Evolutionary conservation across 2,888 invertebrate genomes (phyloP).

Genomic region (Plebejus melissa): DNA sequence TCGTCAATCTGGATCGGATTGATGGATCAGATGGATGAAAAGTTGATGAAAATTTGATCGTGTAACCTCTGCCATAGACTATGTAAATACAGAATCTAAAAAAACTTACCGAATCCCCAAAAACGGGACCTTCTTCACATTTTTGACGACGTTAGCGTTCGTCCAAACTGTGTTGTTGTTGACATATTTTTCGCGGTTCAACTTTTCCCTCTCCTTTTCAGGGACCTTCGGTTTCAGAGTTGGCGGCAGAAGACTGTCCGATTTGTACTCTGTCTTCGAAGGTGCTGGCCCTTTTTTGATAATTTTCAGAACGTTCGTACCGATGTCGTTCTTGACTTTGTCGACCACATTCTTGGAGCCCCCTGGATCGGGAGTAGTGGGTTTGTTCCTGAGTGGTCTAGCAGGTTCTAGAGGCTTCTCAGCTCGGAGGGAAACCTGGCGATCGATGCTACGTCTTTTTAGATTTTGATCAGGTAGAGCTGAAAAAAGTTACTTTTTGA

Average conservation of each 20-base stretch:
- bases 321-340: constrained; percentile 49
- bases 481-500: constrained; percentile 20
- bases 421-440: constrained; percentile 49
- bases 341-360: constrained; percentile 44
- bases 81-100: constrained; percentile 12
- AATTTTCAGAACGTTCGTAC: constrained; percentile 60
- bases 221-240: constrained; percentile 55
- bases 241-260: constrained; percentile 57
- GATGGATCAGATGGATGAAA: too few species aligned
- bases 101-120: constrained; percentile 54
- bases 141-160: constrained; percentile 53
- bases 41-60: too few species aligned
- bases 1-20: too few species aligned
- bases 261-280: constrained; percentile 44
- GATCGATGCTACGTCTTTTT: constrained; percentile 47
- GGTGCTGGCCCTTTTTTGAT: constrained; percentile 60
- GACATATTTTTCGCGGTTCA: constrained; percentile 63
- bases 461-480: constrained; percentile 45
- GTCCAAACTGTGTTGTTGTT: constrained; percentile 72
- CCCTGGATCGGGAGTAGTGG: constrained; percentile 50
- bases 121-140: constrained; percentile 47
- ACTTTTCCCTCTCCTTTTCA: constrained; percentile 50
- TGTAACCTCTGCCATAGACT: too few species aligned
- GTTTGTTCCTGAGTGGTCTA: constrained; percentile 52
- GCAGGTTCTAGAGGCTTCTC: constrained; percentile 54